Conservation (phyloP, 2,888 invertebrate species). For the Pycnomerus fuliginosus region DNA sequence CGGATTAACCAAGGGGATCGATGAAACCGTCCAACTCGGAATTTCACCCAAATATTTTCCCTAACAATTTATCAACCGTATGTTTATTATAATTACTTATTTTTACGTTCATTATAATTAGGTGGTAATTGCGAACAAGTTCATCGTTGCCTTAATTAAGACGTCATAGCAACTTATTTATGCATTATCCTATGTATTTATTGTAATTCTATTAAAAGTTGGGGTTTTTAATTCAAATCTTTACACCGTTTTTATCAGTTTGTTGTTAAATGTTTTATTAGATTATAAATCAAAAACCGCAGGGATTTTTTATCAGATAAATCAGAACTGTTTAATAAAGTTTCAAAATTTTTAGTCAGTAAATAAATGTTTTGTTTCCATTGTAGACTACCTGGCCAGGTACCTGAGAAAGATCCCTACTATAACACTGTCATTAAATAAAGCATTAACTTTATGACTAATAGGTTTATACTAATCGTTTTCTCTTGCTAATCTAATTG, state of each 20-base stretch:
- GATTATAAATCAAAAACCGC: constrained; percentile 22
- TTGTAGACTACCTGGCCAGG: constrained; percentile 24
- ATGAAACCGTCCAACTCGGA: constrained; percentile 19
- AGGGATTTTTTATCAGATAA: constrained; percentile 17
- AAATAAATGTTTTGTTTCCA: constrained; percentile 20
- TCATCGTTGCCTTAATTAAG: constrained; percentile 12
- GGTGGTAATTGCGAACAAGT: constrained; percentile 19
- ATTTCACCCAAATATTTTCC: constrained; percentile 9
- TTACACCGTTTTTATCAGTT: constrained; percentile 17
- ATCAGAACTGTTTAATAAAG: constrained; percentile 1
- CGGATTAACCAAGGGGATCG: constrained; percentile 40
- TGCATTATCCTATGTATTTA: constrained; percentile 4
- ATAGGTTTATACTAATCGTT: constrained; percentile 26
- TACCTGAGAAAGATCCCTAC: constrained; percentile 19
- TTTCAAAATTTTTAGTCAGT: constrained; percentile 4
- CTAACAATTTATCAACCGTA: too few species aligned
- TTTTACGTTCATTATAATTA: constrained; percentile 20
- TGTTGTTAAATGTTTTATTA: constrained; percentile 23
- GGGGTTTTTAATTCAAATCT: too few species aligned
- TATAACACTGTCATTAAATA: constrained; percentile 26
- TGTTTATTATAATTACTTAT: constrained; percentile 18
- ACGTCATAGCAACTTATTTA: constrained; percentile 21
- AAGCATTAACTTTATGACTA: constrained; percentile 27
- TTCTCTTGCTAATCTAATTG: constrained; percentile 14
- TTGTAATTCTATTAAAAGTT: not conserved